A percentile compares a stretch with the other conserved stretches of the same genome.
Conservation (phyloP, 2,113 vertebrate species). For the Rana temporaria region DNA sequence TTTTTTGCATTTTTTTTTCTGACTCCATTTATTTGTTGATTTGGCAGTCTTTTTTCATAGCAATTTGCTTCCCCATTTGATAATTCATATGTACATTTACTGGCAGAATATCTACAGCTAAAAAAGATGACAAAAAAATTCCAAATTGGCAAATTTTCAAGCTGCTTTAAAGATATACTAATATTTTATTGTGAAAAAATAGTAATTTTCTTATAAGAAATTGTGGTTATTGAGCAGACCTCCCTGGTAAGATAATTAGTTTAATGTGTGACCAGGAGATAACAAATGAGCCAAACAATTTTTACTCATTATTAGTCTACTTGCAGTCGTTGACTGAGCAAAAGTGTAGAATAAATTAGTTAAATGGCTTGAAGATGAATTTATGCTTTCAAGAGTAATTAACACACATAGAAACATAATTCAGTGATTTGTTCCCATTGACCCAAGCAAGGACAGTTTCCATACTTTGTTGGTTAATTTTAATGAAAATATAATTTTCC, state of each 20-base stretch:
- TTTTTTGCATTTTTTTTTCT: no score
- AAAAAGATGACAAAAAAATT: no score
- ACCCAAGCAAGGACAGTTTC: conserved; percentile 26
- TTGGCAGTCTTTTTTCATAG: no score
- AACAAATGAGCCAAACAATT: conserved; percentile 34
- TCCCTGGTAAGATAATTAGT: conserved; percentile 27
- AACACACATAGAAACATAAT: conserved; percentile 34
- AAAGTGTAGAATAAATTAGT: conserved; percentile 36
- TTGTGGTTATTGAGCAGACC: not conserved
- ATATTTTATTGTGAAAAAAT: no score
- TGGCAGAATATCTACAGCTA: no score
- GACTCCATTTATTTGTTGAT: no score
- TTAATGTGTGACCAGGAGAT: conserved; percentile 31
- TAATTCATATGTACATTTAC: no score
- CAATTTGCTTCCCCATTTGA: no score
- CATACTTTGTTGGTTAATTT: not conserved
- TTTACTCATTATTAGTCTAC: conserved; percentile 36
- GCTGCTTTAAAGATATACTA: no score
- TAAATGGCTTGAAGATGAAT: conserved; percentile 26
- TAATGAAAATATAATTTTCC: not conserved
- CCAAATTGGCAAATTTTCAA: no score
- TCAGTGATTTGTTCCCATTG: conserved; percentile 24
- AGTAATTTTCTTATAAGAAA: not conserved
- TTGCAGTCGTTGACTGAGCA: conserved; percentile 27
- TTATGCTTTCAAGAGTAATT: conserved; percentile 28